phyloP scores from a whole-genome alignment of 2,113 vertebrate genomes.

The Aspiorhynchus laticeps region DNA sequence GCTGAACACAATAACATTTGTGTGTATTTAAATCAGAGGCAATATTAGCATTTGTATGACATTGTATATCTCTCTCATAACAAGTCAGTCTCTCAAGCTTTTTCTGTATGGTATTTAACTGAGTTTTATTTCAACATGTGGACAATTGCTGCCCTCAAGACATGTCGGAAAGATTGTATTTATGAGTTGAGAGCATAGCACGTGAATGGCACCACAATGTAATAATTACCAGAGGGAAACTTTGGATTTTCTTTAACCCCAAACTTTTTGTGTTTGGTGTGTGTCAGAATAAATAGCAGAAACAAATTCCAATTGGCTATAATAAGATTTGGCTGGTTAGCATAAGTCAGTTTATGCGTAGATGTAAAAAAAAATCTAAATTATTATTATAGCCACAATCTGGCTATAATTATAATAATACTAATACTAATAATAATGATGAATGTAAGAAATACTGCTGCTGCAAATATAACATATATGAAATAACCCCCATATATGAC shows the following conservation, averaged over 20 bases:
- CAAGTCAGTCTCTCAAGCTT: background rate
- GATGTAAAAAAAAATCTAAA: background rate
- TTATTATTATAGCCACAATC: too few relatives aligned
- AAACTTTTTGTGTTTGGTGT: background rate
- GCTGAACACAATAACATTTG: background rate
- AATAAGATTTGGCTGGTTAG: background rate
- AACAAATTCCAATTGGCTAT: background rate
- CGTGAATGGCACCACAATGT: background rate
- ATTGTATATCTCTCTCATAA: constrained; percentile 5
- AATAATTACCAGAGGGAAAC: background rate
- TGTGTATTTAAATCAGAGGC: background rate
- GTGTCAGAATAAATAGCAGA: background rate
- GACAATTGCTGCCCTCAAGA: constrained; percentile 10
- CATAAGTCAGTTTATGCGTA: background rate
- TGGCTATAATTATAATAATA: too few relatives aligned
- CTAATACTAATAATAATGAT: too few relatives aligned
- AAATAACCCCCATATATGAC: too few relatives aligned
- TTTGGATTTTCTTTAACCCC: background rate
- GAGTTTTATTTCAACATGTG: constrained; percentile 1
- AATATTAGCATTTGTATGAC: constrained; percentile 8
- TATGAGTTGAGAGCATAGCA: background rate
- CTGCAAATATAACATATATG: too few relatives aligned
- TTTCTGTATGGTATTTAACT: background rate
- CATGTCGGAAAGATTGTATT: background rate
- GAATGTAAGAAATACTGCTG: too few relatives aligned